A percentile compares a stretch with the other conserved stretches of the same genome.
Evolutionary conservation across 1,140 invertebrate genomes (phyloP).

Genomic region (Parapsyche elsis): DNA sequence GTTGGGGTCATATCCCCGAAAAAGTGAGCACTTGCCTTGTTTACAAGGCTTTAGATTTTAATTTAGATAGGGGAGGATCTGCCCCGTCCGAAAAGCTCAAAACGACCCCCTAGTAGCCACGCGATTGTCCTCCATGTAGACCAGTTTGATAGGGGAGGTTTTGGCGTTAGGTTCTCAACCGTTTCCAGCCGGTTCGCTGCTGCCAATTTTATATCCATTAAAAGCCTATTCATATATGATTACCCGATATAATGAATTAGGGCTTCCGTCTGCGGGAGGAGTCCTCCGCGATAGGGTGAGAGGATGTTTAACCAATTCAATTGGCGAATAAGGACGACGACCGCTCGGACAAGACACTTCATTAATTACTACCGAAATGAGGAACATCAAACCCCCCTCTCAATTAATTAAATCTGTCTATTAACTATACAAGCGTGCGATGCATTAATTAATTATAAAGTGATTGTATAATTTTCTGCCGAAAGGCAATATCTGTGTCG

Average conservation of each 20-base stretch:
- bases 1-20: constrained; percentile 68
- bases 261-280: constrained; percentile 35
- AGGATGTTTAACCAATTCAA: constrained; percentile 28
- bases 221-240: constrained; percentile 69
- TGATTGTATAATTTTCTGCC: too few relatives aligned
- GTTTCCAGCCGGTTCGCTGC: not conserved
- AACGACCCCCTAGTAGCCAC: constrained; percentile 55
- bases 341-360: constrained; percentile 22
- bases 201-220: constrained; percentile 63
- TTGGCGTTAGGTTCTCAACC: not conserved
- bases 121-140: constrained; percentile 54
- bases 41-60: constrained; percentile 72
- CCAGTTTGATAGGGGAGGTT: constrained; percentile 55
- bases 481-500: too few relatives aligned
- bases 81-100: constrained; percentile 37
- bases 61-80: constrained; percentile 67
- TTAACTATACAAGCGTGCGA: too few relatives aligned
- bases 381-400: not conserved
- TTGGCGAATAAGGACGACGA: constrained; percentile 10
- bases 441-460: too few relatives aligned
- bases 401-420: too few relatives aligned
- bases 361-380: constrained; percentile 20
- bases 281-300: constrained; percentile 1
- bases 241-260: constrained; percentile 67
- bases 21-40: constrained; percentile 71